These are phyloP conservation scores for Collichthys lucidus DNA, from an alignment of 2,113 vertebrate genomes.

Conservation along the genomic window DNA sequence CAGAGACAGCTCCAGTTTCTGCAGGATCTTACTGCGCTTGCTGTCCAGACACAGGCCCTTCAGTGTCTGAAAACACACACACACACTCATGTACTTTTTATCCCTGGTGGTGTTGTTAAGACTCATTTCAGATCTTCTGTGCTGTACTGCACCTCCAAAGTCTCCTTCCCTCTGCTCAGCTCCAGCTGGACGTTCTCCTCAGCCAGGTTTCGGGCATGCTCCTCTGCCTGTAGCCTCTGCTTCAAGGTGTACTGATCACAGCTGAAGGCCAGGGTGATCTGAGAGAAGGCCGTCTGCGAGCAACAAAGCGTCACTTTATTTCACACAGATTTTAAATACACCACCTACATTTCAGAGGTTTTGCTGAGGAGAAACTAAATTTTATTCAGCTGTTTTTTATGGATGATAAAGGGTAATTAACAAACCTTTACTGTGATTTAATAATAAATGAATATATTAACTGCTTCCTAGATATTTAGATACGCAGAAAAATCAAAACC, in stretches of 20 bases:
- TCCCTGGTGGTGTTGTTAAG: neutral
- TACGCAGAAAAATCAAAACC: neutral
- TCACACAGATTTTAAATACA: neutral
- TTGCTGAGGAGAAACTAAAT: neutral
- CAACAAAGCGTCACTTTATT: neutral
- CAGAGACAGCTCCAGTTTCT: constrained; percentile 85
- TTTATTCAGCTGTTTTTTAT: neutral
- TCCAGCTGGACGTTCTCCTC: constrained; percentile 90
- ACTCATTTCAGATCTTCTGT: neutral
- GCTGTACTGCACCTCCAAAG: constrained; percentile 82
- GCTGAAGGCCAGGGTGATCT: constrained; percentile 87
- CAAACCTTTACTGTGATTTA: neutral
- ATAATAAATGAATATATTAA: neutral
- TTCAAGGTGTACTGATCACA: constrained; percentile 89
- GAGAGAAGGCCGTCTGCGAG: constrained; percentile 84
- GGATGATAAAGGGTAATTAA: too few relatives aligned
- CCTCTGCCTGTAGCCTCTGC: constrained; percentile 87
- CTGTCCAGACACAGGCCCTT: constrained; percentile 78
- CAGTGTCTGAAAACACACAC: constrained; percentile 78
- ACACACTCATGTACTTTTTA: neutral
- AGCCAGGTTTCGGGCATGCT: constrained; percentile 85
- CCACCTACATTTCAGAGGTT: neutral
- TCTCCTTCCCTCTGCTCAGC: constrained; percentile 83
- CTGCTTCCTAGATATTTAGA: neutral
- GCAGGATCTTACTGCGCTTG: constrained; percentile 78